Conservation (phyloP, 1,140 invertebrate genomes). For the Dermatophagoides farinae region DNA sequence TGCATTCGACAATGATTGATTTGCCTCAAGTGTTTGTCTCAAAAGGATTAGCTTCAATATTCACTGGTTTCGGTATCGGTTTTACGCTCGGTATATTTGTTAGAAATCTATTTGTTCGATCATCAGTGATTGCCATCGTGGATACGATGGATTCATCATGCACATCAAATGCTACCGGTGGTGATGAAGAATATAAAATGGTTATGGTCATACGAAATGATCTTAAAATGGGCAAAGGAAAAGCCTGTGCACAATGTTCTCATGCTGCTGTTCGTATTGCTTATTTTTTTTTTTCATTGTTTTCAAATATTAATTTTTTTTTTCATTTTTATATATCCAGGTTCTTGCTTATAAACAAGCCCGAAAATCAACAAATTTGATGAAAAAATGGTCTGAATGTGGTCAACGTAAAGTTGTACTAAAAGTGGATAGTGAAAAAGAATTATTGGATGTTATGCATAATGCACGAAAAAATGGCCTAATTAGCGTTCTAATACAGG, state of each 20-base stretch:
- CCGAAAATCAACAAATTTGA: conserved; percentile 35
- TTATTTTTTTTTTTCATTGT: background rate
- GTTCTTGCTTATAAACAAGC: conserved; percentile 52
- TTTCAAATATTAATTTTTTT: background rate
- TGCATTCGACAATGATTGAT: background rate
- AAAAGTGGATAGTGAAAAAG: conserved; percentile 34
- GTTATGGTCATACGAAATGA: conserved; percentile 69
- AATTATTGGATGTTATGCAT: conserved; percentile 35
- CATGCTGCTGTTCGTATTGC: conserved; percentile 44
- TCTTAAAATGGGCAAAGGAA: conserved; percentile 81
- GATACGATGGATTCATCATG: background rate
- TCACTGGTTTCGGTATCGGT: conserved; percentile 8
- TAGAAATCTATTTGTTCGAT: background rate
- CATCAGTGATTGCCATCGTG: background rate
- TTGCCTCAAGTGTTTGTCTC: background rate
- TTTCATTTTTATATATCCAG: background rate
- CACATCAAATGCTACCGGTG: background rate
- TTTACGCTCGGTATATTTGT: background rate
- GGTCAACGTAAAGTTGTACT: conserved; percentile 67
- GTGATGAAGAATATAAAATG: conserved; percentile 39
- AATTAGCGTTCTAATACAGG: conserved; percentile 47
- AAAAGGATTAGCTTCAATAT: background rate
- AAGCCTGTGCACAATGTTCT: conserved; percentile 73
- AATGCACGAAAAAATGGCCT: conserved; percentile 46
- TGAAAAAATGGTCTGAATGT: conserved; percentile 48